phyloP scores from a whole-genome alignment of 2,113 vertebrate genomes.

The Nycticebus coucang region DNA sequence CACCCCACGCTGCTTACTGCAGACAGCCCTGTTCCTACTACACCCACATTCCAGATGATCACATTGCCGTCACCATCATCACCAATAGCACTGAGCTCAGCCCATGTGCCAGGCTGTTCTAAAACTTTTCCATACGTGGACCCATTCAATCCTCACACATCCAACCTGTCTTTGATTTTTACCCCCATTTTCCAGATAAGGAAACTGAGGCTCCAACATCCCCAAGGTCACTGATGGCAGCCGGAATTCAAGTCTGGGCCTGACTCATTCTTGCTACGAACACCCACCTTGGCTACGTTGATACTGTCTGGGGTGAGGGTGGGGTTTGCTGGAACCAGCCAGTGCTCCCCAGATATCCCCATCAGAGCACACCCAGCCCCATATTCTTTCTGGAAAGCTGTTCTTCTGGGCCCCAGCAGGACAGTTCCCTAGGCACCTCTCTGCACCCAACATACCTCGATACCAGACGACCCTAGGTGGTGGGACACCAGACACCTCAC shows the following conservation, averaged over 20 bases:
- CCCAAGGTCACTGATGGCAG: background rate
- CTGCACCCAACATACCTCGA: slow-evolving; percentile 88
- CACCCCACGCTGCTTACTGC: accelerated
- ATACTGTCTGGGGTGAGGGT: accelerated
- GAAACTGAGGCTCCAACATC: background rate
- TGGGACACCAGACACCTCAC: slow-evolving; percentile 86
- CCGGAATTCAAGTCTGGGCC: background rate
- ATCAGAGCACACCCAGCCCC: accelerated
- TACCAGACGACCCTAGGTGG: slow-evolving; percentile 90
- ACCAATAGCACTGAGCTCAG: too few relatives aligned
- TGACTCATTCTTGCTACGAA: background rate
- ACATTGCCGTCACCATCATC: accelerated
- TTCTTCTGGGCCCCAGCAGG: background rate
- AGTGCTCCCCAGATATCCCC: background rate
- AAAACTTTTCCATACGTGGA: background rate
- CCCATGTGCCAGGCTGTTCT: accelerated
- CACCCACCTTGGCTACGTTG: accelerated
- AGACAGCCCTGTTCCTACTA: accelerated
- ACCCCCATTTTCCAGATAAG: background rate
- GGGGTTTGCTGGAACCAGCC: background rate
- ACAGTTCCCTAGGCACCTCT: background rate
- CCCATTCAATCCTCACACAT: background rate
- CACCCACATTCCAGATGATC: background rate
- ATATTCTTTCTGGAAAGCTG: background rate
- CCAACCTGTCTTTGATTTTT: background rate